Percentiles rank a stretch among this genome's conserved stretches.
phyloP scores from a whole-genome alignment of 2,888 invertebrate species.

The Nemotelus pantherinus region DNA sequence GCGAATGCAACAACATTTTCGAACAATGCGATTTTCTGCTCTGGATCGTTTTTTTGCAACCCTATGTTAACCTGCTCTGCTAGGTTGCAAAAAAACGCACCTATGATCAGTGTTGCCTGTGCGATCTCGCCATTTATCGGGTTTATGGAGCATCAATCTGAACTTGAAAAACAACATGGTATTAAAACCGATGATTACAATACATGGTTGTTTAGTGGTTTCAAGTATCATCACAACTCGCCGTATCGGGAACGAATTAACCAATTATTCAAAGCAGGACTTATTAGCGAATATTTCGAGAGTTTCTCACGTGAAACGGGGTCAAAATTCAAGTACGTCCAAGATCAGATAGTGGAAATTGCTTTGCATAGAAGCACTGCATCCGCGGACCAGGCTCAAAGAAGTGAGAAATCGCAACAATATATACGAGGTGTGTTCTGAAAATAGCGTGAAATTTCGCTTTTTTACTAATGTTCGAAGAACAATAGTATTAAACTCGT shows the following conservation, averaged over 20 bases:
- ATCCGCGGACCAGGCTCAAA: too few species aligned
- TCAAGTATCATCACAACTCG: slow-evolving; percentile 73
- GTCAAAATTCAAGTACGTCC: slow-evolving; percentile 72
- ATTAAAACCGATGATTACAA: slow-evolving; percentile 56
- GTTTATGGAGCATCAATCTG: slow-evolving; percentile 70
- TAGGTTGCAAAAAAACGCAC: slow-evolving; percentile 65
- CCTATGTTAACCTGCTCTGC: too few species aligned
- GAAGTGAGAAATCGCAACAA: too few species aligned
- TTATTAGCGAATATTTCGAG: slow-evolving; percentile 70
- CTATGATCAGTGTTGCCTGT: slow-evolving; percentile 84
- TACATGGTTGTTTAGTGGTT: slow-evolving; percentile 79
- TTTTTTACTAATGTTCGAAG: too few species aligned
- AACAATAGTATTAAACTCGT: too few species aligned
- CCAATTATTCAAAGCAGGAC: slow-evolving; percentile 52
- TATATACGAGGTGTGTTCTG: too few species aligned
- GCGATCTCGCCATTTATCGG: slow-evolving; percentile 85
- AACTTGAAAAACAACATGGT: slow-evolving; percentile 51
- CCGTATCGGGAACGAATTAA: slow-evolving; percentile 71
- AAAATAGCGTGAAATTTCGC: too few species aligned
- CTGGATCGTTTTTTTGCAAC: too few species aligned
- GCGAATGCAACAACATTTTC: too few species aligned
- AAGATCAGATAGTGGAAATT: slow-evolving; percentile 69
- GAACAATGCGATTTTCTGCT: too few species aligned
- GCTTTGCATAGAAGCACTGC: slow-evolving; percentile 54
- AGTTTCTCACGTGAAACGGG: slow-evolving; percentile 74